A percentile compares a stretch with the other conserved stretches of the same genome.
phyloP scores from a whole-genome alignment of 1,140 invertebrate species.

The Grapholita molesta region DNA sequence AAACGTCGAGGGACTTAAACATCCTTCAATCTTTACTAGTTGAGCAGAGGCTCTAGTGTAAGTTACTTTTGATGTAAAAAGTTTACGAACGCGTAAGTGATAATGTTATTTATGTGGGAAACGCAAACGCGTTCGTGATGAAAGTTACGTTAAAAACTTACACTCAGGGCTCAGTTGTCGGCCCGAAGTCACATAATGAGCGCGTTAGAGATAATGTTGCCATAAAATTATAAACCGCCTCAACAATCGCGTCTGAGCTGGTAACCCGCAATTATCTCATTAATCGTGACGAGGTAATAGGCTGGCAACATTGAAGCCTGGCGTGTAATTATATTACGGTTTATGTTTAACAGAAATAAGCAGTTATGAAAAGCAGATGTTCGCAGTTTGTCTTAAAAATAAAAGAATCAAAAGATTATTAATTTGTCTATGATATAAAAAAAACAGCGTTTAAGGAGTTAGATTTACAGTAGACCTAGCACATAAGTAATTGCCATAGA shows the following conservation, averaged over 20 bases:
- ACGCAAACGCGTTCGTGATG: too few species aligned
- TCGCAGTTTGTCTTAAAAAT: neutral
- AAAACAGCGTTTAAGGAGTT: too few species aligned
- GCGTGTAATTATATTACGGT: neutral
- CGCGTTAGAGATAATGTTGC: neutral
- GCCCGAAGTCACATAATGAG: neutral
- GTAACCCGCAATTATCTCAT: conserved; percentile 7
- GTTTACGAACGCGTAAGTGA: too few species aligned
- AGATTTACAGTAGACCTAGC: too few species aligned
- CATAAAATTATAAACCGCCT: neutral
- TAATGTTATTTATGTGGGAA: too few species aligned
- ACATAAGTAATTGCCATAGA: too few species aligned
- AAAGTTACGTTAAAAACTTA: too few species aligned
- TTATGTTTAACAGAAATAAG: neutral
- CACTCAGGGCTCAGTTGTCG: neutral
- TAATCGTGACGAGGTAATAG: conserved; percentile 13
- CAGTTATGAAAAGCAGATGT: neutral
- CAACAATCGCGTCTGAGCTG: neutral
- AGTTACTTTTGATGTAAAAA: too few species aligned
- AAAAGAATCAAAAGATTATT: too few species aligned
- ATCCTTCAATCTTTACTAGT: too few species aligned
- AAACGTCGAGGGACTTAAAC: neutral
- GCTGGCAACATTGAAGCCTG: conserved; percentile 11
- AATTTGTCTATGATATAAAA: too few species aligned
- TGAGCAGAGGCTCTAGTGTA: too few species aligned